A percentile compares a stretch with the other conserved stretches of the same genome.
These are phyloP conservation scores for Geococcyx californianus DNA, from an alignment of 2,113 vertebrate genomes.

Conservation along the genomic window DNA sequence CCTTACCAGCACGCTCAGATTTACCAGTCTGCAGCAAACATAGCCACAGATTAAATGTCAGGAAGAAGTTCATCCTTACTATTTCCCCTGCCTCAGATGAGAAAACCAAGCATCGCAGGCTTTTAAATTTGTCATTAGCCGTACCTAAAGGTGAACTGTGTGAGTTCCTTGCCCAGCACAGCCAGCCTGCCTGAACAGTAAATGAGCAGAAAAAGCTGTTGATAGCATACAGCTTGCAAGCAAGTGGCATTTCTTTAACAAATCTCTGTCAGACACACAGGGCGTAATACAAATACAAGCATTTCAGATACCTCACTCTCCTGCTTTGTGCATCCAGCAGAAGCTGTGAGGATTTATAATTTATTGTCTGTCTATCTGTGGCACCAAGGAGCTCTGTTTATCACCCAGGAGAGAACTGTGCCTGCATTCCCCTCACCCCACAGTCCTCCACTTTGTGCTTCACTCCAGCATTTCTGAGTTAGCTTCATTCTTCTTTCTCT, in stretches of 20 bases:
- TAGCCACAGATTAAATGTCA: constrained; percentile 37
- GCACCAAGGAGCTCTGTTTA: neutral
- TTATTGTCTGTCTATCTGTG: neutral
- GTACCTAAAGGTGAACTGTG: neutral
- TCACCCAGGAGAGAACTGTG: neutral
- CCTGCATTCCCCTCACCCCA: neutral
- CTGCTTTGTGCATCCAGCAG: neutral
- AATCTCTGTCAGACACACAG: neutral
- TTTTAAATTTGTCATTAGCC: constrained; percentile 4
- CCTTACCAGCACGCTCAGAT: constrained; percentile 3
- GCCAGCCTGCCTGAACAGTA: neutral
- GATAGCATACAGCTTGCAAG: neutral
- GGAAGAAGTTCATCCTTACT: constrained; percentile 18
- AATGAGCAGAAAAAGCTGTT: neutral
- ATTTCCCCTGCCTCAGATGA: neutral
- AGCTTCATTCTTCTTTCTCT: neutral
- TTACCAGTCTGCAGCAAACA: constrained; percentile 20
- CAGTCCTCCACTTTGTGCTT: neutral
- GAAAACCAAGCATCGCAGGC: neutral
- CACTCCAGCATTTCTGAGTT: neutral
- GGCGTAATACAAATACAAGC: neutral
- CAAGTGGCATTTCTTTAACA: neutral
- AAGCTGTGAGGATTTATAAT: neutral
- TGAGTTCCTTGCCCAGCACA: neutral
- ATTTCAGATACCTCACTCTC: neutral